These are phyloP conservation scores for Saturnia japonica DNA, from an alignment of 2,888 invertebrate genomes.

Conservation along the genomic window DNA sequence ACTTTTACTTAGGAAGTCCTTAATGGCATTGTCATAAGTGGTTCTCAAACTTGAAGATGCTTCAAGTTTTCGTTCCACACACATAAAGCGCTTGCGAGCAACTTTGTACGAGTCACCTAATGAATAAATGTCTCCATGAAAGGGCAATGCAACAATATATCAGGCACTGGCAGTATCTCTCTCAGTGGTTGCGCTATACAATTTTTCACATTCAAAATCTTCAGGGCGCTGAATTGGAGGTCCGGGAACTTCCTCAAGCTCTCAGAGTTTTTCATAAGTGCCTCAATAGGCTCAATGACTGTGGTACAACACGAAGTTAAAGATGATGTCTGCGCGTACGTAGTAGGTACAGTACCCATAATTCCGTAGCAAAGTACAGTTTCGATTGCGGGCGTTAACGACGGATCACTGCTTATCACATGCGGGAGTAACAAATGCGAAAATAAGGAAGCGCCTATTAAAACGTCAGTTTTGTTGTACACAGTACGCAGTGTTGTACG, in stretches of 20 bases:
- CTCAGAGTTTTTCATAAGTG: background rate
- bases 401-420: too few relatives aligned
- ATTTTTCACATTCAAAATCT: background rate
- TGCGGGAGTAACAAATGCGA: too few relatives aligned
- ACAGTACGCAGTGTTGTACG: too few relatives aligned
- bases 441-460: too few relatives aligned
- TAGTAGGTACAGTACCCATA: too few relatives aligned
- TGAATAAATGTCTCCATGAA: background rate
- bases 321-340: too few relatives aligned
- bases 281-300: too few relatives aligned
- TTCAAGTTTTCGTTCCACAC: background rate
- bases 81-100: slow-evolving; percentile 1
- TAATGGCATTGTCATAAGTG: background rate
- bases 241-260: background rate
- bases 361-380: too few relatives aligned
- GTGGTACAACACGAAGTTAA: too few relatives aligned
- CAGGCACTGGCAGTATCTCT: too few relatives aligned
- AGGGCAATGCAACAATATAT: background rate
- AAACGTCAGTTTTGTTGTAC: too few relatives aligned
- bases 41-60: background rate
- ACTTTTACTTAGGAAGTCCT: background rate
- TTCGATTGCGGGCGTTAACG: too few relatives aligned
- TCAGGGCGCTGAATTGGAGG: background rate
- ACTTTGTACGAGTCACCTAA: background rate
- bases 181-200: background rate